phyloP scores from a whole-genome alignment of 2,113 vertebrate genomes.

The Ctenodactylus gundi region DNA sequence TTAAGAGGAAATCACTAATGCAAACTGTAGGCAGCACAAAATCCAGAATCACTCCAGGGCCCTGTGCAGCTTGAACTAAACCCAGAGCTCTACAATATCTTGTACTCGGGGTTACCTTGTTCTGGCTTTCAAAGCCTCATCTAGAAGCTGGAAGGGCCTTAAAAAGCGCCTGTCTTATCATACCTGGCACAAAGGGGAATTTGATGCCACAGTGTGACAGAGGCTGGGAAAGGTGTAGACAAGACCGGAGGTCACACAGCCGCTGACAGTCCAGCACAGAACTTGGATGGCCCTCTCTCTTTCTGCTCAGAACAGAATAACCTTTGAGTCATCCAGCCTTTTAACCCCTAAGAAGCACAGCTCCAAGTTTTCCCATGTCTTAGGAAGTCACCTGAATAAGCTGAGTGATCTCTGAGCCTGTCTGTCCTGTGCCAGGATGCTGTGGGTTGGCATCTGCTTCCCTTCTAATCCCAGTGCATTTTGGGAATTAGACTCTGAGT shows the following conservation, averaged over 20 bases:
- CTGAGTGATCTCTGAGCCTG: neutral
- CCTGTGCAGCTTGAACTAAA: neutral
- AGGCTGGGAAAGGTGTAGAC: neutral
- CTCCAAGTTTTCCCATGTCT: neutral
- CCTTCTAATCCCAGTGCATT: no score
- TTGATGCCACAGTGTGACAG: neutral
- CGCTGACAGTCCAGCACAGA: neutral
- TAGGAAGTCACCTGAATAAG: neutral
- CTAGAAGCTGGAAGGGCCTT: neutral
- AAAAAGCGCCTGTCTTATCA: neutral
- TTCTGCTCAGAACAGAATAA: neutral
- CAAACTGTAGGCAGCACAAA: neutral
- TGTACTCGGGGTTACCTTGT: neutral
- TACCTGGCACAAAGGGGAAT: neutral
- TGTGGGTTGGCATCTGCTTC: neutral
- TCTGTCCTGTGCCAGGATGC: neutral
- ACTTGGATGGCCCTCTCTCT: neutral
- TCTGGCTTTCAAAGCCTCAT: neutral
- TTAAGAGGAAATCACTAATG: neutral
- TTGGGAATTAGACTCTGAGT: neutral
- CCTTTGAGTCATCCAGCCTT: no score
- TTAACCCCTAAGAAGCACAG: neutral
- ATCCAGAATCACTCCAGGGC: neutral
- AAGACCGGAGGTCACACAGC: neutral
- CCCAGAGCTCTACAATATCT: neutral